Conservation (phyloP, 2,113 vertebrate genomes). For the Malurus elegans region DNA sequence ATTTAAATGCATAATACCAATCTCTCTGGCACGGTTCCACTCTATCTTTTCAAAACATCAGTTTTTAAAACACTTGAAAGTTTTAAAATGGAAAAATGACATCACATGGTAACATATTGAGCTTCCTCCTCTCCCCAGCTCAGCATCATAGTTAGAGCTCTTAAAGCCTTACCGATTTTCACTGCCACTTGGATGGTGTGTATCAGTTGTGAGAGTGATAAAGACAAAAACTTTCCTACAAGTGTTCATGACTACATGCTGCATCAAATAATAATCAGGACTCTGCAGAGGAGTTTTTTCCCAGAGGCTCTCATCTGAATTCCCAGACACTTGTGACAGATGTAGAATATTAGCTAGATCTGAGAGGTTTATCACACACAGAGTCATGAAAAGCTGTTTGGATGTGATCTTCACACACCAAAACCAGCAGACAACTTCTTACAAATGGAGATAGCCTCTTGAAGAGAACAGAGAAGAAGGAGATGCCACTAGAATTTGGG, state of each 20-base stretch:
- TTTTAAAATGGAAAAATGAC: neutral
- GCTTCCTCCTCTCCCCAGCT: neutral
- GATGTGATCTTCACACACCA: neutral
- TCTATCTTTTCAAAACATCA: neutral
- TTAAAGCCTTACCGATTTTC: neutral
- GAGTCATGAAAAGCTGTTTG: neutral
- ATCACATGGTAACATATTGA: neutral
- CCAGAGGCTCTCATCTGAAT: neutral
- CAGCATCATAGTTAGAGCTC: fast-evolving
- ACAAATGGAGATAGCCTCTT: neutral
- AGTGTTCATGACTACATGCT: neutral
- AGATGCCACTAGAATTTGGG: neutral
- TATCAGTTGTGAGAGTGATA: neutral
- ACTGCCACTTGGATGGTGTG: neutral
- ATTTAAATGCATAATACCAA: neutral
- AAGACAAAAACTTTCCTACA: neutral
- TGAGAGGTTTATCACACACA: neutral
- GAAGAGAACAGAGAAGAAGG: neutral
- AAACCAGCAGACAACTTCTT: neutral
- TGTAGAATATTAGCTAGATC: neutral
- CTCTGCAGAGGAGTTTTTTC: neutral
- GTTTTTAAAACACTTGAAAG: neutral
- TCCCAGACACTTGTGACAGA: neutral
- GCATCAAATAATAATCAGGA: neutral
- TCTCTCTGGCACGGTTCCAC: neutral